Evolutionary conservation across 2,888 invertebrate genomes (phyloP).

Genomic region (Liposcelis brunnea): DNA sequence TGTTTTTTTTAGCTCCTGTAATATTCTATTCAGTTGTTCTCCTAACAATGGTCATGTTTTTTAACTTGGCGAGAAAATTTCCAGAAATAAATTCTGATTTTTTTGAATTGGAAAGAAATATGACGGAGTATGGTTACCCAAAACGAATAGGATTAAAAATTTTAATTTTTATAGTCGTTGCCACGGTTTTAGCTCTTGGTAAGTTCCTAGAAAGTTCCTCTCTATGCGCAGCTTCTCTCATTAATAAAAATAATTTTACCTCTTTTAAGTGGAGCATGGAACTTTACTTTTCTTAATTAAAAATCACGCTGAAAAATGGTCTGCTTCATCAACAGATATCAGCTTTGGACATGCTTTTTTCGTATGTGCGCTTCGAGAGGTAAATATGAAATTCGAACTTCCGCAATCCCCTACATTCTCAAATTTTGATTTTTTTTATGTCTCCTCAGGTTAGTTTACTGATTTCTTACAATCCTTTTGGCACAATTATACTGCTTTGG

Average conservation of each 20-base stretch:
- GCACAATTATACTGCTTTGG: not conserved
- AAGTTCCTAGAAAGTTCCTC: not conserved
- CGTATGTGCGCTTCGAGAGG: too few species aligned
- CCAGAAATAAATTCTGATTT: not conserved
- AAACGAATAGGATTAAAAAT: not conserved
- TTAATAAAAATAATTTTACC: too few species aligned
- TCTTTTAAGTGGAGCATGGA: too few species aligned
- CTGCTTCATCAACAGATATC: too few species aligned
- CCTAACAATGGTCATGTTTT: not conserved
- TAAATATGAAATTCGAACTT: too few species aligned
- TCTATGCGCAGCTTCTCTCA: not conserved
- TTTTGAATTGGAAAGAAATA: not conserved
- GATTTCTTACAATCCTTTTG: not conserved
- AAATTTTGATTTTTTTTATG: too few species aligned
- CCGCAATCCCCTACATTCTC: too few species aligned
- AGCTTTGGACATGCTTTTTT: too few species aligned
- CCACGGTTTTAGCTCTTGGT: not conserved
- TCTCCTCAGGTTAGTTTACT: not conserved
- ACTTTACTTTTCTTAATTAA: too few species aligned
- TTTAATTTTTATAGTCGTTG: not conserved
- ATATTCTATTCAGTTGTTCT: not conserved
- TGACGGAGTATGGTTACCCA: conserved; percentile 1
- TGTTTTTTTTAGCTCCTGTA: not conserved
- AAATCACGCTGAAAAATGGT: too few species aligned
- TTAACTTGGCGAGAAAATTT: not conserved